Percentiles rank a stretch among this genome's conserved stretches.
Evolutionary conservation across 2,888 invertebrate genomes (phyloP).

Genomic region (Xylocampa areola): DNA sequence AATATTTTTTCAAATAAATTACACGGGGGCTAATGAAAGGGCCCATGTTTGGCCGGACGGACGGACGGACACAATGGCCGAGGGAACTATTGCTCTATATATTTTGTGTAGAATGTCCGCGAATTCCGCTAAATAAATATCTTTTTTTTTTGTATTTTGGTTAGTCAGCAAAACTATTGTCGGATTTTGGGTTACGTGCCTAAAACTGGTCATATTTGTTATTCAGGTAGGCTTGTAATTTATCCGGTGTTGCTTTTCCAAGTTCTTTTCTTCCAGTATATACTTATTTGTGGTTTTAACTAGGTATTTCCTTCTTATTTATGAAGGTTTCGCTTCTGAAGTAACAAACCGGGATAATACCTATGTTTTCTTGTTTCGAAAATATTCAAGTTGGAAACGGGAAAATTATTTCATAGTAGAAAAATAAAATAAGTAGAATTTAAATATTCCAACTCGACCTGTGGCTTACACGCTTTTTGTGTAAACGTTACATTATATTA

Average conservation of each 20-base stretch:
- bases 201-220: conserved; percentile 47
- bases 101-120: conserved; percentile 72
- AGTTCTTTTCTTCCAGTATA: conserved; percentile 40
- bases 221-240: conserved; percentile 51
- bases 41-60: conserved; percentile 54
- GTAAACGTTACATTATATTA: conserved; percentile 46
- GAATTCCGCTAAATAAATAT: conserved; percentile 73
- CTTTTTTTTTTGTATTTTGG: conserved; percentile 55
- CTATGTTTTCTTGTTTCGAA: conserved; percentile 41
- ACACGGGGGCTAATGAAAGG: conserved; percentile 70
- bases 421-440: conserved; percentile 30
- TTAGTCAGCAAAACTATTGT: conserved; percentile 61
- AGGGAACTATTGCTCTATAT: conserved; percentile 70
- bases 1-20: conserved; percentile 71
- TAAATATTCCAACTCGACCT: conserved; percentile 35
- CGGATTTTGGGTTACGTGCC: conserved; percentile 24
- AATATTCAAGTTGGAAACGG: conserved; percentile 23
- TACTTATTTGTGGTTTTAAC: conserved; percentile 47
- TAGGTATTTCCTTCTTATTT: conserved; percentile 47
- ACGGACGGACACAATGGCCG: conserved; percentile 54
- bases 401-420: conserved; percentile 31
- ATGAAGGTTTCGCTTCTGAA: conserved; percentile 37
- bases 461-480: conserved; percentile 32
- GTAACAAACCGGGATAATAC: conserved; percentile 43
- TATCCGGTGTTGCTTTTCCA: conserved; percentile 37